Conservation (phyloP, 2,888 invertebrate species). For the Cerceris rybyensis region DNA sequence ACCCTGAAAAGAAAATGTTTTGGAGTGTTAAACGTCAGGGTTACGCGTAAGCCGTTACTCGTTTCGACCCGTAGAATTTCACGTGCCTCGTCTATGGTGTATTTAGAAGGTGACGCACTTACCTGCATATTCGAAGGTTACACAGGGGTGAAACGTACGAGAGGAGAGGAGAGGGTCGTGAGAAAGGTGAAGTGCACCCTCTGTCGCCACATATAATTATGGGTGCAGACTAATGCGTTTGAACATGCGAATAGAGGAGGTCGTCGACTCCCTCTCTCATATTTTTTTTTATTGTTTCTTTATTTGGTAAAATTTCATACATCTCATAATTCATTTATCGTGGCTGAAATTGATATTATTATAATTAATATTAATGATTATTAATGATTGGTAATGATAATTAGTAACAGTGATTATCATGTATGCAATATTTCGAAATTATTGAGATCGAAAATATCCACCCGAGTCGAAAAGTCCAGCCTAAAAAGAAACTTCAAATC, state of each 20-base stretch:
- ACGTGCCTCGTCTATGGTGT: neutral
- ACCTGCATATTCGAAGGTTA: constrained; percentile 27
- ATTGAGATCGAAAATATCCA: too few species aligned
- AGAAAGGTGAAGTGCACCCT: constrained; percentile 63
- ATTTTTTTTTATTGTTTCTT: constrained; percentile 2
- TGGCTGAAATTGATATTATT: neutral
- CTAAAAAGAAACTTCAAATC: too few species aligned
- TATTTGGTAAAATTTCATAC: neutral
- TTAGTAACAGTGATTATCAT: too few species aligned
- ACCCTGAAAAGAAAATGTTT: neutral
- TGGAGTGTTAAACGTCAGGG: neutral
- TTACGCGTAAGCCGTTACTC: neutral
- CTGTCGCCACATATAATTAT: constrained; percentile 58
- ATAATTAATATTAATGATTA: too few species aligned
- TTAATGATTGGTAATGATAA: too few species aligned
- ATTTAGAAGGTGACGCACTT: constrained; percentile 15
- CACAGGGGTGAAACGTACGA: constrained; percentile 23
- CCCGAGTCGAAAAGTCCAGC: too few species aligned
- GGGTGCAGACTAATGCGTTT: constrained; percentile 60
- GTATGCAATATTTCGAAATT: too few species aligned
- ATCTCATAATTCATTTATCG: neutral
- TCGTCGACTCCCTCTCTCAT: constrained; percentile 32
- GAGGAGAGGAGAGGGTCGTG: constrained; percentile 49
- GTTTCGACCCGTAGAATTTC: neutral
- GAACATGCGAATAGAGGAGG: constrained; percentile 55